These are phyloP conservation scores for Chrysopa pallens DNA, from an alignment of 1,140 invertebrate species.

Conservation along the genomic window DNA sequence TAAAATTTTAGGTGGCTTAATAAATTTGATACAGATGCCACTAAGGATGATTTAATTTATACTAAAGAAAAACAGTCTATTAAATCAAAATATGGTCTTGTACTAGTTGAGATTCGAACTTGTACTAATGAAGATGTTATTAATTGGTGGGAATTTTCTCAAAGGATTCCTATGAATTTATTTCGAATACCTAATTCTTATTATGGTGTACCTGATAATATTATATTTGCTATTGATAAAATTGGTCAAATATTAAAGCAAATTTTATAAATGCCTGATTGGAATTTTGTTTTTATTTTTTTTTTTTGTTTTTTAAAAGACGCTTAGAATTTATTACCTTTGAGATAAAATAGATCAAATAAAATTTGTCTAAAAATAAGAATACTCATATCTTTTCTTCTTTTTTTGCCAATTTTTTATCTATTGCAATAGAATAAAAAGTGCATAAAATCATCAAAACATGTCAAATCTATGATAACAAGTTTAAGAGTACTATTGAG, in stretches of 20 bases:
- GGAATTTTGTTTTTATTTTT: no score
- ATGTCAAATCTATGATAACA: no score
- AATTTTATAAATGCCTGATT: slow-evolving; percentile 3
- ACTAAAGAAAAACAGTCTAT: slow-evolving; percentile 33
- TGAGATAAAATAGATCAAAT: no score
- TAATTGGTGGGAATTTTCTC: slow-evolving; percentile 45
- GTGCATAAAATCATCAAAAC: no score
- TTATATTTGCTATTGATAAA: slow-evolving; percentile 33
- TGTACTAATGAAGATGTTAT: slow-evolving; percentile 38
- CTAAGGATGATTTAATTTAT: slow-evolving; percentile 32
- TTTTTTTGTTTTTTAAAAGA: no score
- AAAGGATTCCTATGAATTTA: slow-evolving; percentile 29
- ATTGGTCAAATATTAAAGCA: slow-evolving; percentile 34
- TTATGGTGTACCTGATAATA: slow-evolving; percentile 25
- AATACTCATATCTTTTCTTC: no score
- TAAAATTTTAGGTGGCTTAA: slow-evolving; percentile 27
- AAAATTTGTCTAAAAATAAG: no score
- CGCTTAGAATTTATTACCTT: no score
- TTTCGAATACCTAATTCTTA: slow-evolving; percentile 28
- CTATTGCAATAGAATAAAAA: no score
- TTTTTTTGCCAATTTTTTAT: no score
- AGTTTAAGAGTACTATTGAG: no score
- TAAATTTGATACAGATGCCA: slow-evolving; percentile 27
- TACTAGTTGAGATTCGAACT: slow-evolving; percentile 47
- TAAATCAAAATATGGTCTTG: slow-evolving; percentile 40